Conservation (phyloP, 2,888 invertebrate species). For the Sphinx pinastri region DNA sequence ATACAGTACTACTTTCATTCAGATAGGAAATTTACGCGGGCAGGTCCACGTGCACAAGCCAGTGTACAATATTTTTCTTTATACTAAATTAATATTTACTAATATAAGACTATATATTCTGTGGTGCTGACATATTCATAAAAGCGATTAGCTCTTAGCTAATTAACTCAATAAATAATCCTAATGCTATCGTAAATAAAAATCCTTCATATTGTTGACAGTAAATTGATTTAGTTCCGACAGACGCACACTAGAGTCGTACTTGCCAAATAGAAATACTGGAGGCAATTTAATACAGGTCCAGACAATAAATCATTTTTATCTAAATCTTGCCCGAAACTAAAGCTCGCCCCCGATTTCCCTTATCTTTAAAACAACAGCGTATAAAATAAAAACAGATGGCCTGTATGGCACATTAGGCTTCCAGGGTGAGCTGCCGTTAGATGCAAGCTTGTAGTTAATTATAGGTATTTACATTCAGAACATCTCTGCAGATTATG, state of each 20-base stretch:
- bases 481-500: background rate
- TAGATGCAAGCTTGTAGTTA: background rate
- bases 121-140: no score
- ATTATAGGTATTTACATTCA: background rate
- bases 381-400: constrained; percentile 18
- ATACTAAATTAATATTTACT: no score
- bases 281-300: constrained; percentile 15
- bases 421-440: background rate
- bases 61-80: no score
- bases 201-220: constrained; percentile 1
- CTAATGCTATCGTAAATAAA: background rate
- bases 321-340: constrained; percentile 17
- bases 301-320: constrained; percentile 21
- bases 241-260: background rate
- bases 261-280: constrained; percentile 12
- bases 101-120: no score
- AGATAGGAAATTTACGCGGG: no score
- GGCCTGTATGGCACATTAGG: constrained; percentile 6
- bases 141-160: no score
- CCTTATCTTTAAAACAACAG: constrained; percentile 11
- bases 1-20: no score
- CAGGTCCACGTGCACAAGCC: no score
- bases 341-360: constrained; percentile 13
- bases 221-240: constrained; percentile 10
- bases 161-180: background rate